Base-by-base conservation (phyloP, 2,888 invertebrate species). In the Rhopalosiphum nymphaeae region DNA sequence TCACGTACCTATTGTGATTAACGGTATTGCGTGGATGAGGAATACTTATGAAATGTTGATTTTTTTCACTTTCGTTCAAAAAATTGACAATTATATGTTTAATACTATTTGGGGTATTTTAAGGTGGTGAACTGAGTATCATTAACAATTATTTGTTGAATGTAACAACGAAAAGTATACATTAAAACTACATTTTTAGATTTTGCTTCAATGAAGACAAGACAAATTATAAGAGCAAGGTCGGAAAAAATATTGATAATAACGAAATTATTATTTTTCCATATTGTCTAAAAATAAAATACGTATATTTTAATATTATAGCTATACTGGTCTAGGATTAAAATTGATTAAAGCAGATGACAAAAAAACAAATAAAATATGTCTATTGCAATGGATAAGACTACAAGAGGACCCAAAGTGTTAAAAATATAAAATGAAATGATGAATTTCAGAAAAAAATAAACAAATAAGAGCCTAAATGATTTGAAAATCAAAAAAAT, bases 121-220 rank as follows among this genome's bases (percentile, higher is more conserved):
- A 0, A 4, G n/a, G n/a, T 13, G 11, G 3, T 13, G 11, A 0
- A 13, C n/a, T 13, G 4, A 36, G n/a, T n/a, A n/a, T 4, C 13
- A 16, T 67, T 67, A n/a, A 5, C 2, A 78, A 36, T 78, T 78
- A 78, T 78, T 36, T 21, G 36, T 78, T 78, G 16, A 67, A 67
- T n/a, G 0, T 13, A 0, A 16, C 13, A 67, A 16, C 5, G 5
- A 67, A n/a, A 67, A 67, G 4, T 67, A n/a, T n/a, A n/a, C 7
- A 67, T 67, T 16, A 67, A 67, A 67, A 5, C 1, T 16, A 16
- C 5, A 16, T 16, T n/a, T 36, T 36, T 36, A 2, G 7, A 36
- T 36, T 67, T 67, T n/a, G n/a, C n/a, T 67, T 16, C 5, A n/a
- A 36, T n/a, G 0, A 67, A 36, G 1, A 67, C 16, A n/a, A 36